A percentile compares a stretch with the other conserved stretches of the same genome.
Conservation (phyloP, 2,888 invertebrate species). For the Agrochola circellaris region DNA sequence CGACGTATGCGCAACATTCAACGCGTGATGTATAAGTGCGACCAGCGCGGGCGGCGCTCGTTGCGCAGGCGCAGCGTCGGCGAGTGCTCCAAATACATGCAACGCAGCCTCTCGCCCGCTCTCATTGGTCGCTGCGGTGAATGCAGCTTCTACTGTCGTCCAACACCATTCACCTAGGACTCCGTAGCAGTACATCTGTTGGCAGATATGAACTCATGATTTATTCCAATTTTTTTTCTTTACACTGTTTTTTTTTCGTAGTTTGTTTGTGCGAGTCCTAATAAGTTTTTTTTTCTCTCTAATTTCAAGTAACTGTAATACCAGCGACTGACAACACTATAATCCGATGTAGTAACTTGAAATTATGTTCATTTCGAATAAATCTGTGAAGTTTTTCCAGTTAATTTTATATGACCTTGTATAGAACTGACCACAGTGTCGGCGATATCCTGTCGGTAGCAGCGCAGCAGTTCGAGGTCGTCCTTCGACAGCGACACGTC, state of each 20-base stretch:
- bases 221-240: no score
- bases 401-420: background rate
- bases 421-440: conserved; percentile 93
- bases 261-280: no score
- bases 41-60: conserved; percentile 86
- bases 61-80: conserved; percentile 86
- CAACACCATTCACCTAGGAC: conserved; percentile 94
- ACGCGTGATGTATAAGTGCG: conserved; percentile 76
- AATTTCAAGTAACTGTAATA: background rate
- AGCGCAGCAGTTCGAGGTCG: conserved; percentile 96
- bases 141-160: conserved; percentile 92
- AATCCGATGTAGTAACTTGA: background rate
- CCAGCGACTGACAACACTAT: background rate
- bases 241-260: background rate
- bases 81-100: conserved; percentile 89
- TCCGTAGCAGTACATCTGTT: conserved; percentile 95
- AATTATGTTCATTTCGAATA: background rate
- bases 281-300: background rate
- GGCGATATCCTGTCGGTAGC: conserved; percentile 96
- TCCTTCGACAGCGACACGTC: conserved; percentile 92
- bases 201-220: background rate
- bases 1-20: conserved; percentile 71
- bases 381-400: background rate
- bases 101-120: conserved; percentile 87
- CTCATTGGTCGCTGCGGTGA: conserved; percentile 92